Base-by-base conservation (phyloP, 2,888 invertebrate genomes). In the Limnephilus rhombicus region DNA sequence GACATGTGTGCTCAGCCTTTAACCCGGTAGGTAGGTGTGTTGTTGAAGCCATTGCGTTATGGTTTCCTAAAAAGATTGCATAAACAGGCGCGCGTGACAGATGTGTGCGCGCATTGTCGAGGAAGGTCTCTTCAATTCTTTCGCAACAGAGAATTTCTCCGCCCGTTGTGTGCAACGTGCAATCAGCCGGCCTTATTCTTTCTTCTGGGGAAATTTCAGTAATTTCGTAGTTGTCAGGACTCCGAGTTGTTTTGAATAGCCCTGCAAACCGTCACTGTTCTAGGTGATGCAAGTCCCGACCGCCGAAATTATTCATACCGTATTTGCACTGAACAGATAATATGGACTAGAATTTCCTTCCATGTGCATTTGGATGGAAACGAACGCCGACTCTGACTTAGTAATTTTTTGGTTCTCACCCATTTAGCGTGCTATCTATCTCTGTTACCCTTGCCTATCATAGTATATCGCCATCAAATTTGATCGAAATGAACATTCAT, bases 21-120 rank as follows among this genome's bases (percentile, higher is more conserved):
- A 45, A 86, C 29, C 86, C 13, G n/a, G 86, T n/a, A 29, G 37
- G 68, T 68, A 3, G 7, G 45, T 29, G 11, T 12, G 24, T 68
- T 68, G 68, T 45, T 89, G 31, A 34, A 18, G 31, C 31, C 34
- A 68, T 37, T 15, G 88, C 68, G 80, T 31, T 80, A 80, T 29
- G 88, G 88, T 89, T 89, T 89, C 88, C 88, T 89, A 68, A 89
- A 87, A 86, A 89, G 34, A 89, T 89, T 89, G 37, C 88, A 89
- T 80, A 80, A 89, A 89, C 24, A 68, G 45, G 24, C 24, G 80
- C 80, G 80, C 88, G 88, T 89, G 88, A 89, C 88, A 80, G 88
- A 89, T 45, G 80, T 80, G 68, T 24, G 88, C 24, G 68, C 88
- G 80, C 80, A 88, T 80, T 34, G 68, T 85, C 88, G 80, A 24